Evolutionary conservation across 2,888 invertebrate genomes (phyloP).

Genomic region (Diplolepis rosae): DNA sequence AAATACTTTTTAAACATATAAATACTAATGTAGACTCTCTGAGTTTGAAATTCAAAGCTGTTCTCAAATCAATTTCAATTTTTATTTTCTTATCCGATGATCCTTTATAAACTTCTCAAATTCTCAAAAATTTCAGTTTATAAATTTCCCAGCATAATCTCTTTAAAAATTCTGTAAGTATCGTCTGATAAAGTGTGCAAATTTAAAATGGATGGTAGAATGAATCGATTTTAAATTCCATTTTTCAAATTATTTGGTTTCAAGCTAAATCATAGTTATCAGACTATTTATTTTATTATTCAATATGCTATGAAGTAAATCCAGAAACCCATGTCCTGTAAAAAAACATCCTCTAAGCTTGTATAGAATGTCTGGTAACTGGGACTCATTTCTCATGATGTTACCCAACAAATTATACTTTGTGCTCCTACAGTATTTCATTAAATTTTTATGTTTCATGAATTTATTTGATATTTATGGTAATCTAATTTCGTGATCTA

Average conservation of each 20-base stretch:
- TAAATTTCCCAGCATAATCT: too few relatives aligned
- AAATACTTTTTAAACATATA: too few relatives aligned
- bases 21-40: too few relatives aligned
- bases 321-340: not conserved
- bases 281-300: not conserved
- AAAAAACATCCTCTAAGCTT: not conserved
- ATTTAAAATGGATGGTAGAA: conserved; percentile 34
- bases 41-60: not conserved
- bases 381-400: not conserved
- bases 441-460: not conserved
- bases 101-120: too few relatives aligned
- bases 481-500: not conserved
- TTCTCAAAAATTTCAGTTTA: not conserved
- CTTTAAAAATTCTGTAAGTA: too few relatives aligned
- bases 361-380: not conserved
- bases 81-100: too few relatives aligned
- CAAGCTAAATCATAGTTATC: not conserved
- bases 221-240: not conserved
- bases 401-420: not conserved
- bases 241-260: not conserved
- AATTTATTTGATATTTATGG: conserved; percentile 14
- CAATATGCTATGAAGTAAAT: not conserved
- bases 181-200: conserved; percentile 24
- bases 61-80: too few relatives aligned
- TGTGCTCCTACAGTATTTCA: not conserved